Conservation (phyloP, 2,797 vertebrate genomes). For the Pseudomugil gertrudae region DNA sequence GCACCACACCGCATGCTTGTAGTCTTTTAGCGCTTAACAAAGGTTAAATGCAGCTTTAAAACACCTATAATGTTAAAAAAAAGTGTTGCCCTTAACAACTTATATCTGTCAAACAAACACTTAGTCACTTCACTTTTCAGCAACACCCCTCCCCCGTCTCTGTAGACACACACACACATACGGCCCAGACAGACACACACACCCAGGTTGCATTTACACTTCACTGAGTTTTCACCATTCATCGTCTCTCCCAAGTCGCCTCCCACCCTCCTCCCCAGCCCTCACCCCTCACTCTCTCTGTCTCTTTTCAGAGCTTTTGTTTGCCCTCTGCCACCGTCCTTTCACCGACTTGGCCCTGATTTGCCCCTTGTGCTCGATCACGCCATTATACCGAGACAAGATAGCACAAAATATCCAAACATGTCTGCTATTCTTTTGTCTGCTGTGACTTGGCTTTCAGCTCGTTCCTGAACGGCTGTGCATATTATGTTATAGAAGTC, state of each 20-base stretch:
- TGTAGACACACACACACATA: slow-evolving; percentile 73
- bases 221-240: slow-evolving; percentile 94
- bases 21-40: background rate
- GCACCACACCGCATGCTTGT: background rate
- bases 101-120: slow-evolving; percentile 61
- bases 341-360: slow-evolving; percentile 90
- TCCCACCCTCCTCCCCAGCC: slow-evolving; percentile 24
- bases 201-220: slow-evolving; percentile 93
- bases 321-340: slow-evolving; percentile 91
- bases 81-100: slow-evolving; percentile 26
- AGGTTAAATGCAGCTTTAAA: slow-evolving; percentile 5
- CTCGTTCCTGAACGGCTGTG: background rate
- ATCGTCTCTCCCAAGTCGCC: slow-evolving; percentile 87
- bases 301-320: slow-evolving; percentile 95
- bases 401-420: slow-evolving; percentile 76
- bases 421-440: slow-evolving; percentile 67
- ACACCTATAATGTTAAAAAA: slow-evolving; percentile 12
- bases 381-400: slow-evolving; percentile 75
- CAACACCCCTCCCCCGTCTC: slow-evolving; percentile 49
- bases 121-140: slow-evolving; percentile 48
- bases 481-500: slow-evolving; percentile 1
- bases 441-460: slow-evolving; percentile 28
- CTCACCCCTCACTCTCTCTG: slow-evolving; percentile 69
- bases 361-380: slow-evolving; percentile 88
- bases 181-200: slow-evolving; percentile 49